phyloP scores from a whole-genome alignment of 2,797 vertebrate genomes.

The Tarsius wallacei region DNA sequence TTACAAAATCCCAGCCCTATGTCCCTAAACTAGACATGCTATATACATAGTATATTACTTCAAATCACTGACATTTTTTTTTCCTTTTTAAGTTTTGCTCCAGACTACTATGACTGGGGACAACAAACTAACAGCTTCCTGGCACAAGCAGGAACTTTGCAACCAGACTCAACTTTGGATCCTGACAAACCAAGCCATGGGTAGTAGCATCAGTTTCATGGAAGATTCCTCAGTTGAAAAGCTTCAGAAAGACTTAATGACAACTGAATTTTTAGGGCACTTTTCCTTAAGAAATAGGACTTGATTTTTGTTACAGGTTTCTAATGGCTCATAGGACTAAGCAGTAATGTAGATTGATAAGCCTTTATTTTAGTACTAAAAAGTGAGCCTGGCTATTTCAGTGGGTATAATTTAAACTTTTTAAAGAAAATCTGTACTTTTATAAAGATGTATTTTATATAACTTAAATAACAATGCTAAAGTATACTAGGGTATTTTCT shows the following conservation, averaged over 20 bases:
- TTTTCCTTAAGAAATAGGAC: constrained; percentile 84
- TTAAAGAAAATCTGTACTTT: constrained; percentile 86
- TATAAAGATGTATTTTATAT: constrained; percentile 89
- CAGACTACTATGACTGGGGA: constrained; percentile 95
- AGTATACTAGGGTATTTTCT: constrained; percentile 85
- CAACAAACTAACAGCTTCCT: constrained; percentile 94
- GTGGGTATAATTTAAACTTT: constrained; percentile 88
- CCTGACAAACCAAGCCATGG: constrained; percentile 92
- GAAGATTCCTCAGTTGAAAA: constrained; percentile 77
- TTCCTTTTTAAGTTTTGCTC: constrained; percentile 92
- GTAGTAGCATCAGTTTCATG: constrained; percentile 66
- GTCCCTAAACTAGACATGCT: not conserved
- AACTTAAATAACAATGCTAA: constrained; percentile 86
- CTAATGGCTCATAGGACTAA: constrained; percentile 83
- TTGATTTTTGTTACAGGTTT: constrained; percentile 82
- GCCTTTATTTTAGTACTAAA: constrained; percentile 84
- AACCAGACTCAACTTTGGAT: constrained; percentile 90
- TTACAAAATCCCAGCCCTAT: not conserved
- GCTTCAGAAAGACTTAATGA: constrained; percentile 74
- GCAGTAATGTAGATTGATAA: constrained; percentile 85
- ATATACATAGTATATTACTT: not conserved
- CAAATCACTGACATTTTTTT: constrained; percentile 20
- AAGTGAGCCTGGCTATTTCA: constrained; percentile 67
- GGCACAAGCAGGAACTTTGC: constrained; percentile 93
- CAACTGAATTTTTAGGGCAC: constrained; percentile 74